Evolutionary conservation across 2,888 invertebrate genomes (phyloP).

Genomic region (Helicoverpa assulta): DNA sequence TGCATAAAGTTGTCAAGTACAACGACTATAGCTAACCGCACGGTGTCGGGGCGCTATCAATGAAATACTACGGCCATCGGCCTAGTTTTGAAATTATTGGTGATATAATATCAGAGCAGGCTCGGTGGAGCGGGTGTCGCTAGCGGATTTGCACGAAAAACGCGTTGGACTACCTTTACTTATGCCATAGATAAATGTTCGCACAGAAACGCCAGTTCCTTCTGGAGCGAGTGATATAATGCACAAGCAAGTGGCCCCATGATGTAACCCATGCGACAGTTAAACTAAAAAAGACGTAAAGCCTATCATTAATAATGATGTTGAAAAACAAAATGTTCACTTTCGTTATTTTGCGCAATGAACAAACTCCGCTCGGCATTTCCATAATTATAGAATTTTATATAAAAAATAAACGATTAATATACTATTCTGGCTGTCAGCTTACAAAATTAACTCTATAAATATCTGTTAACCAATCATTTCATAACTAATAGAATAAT

Average conservation of each 20-base stretch:
- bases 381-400: constrained; percentile 40
- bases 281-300: constrained; percentile 2
- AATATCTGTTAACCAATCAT: constrained; percentile 45
- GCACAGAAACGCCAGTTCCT: not conserved
- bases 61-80: constrained; percentile 68
- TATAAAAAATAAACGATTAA: constrained; percentile 62
- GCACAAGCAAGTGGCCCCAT: not conserved
- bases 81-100: constrained; percentile 63
- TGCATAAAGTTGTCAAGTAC: constrained; percentile 76
- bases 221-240: not conserved
- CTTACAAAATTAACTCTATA: constrained; percentile 59
- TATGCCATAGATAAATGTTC: too few relatives aligned
- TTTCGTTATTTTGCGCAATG: constrained; percentile 58
- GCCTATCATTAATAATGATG: not conserved
- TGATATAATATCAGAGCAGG: constrained; percentile 52
- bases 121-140: constrained; percentile 17
- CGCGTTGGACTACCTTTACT: not conserved
- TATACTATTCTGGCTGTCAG: constrained; percentile 58
- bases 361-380: constrained; percentile 59
- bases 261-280: not conserved
- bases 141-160: not conserved
- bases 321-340: constrained; percentile 16
- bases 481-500: constrained; percentile 45
- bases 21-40: constrained; percentile 68
- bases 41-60: constrained; percentile 68